Evolutionary conservation across 2,888 invertebrate species (phyloP).

Genomic region (Ichneumon xanthorius): DNA sequence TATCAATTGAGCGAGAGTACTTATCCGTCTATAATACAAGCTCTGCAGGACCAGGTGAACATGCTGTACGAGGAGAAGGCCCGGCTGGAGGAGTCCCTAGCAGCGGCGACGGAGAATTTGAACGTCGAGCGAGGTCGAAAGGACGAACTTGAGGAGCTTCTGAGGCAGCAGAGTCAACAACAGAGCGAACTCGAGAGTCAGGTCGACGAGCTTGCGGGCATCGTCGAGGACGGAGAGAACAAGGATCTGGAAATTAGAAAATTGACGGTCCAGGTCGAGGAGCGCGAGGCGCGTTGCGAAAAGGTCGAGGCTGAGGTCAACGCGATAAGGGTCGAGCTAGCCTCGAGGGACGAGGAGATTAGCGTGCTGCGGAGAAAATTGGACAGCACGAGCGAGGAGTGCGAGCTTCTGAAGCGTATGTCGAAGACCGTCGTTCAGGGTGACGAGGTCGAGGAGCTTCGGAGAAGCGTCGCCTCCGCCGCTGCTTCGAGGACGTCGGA

Average conservation of each 20-base stretch:
- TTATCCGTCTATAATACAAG: constrained; percentile 81
- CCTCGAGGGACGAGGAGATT: constrained; percentile 90
- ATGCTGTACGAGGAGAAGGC: constrained; percentile 70
- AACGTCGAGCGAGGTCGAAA: background rate
- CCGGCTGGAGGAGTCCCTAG: constrained; percentile 66
- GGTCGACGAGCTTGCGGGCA: constrained; percentile 2
- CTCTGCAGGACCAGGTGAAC: constrained; percentile 81
- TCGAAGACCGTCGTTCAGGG: constrained; percentile 74
- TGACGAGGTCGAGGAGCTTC: constrained; percentile 38
- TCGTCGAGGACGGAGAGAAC: constrained; percentile 79
- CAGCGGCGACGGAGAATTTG: constrained; percentile 27
- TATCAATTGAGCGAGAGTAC: constrained; percentile 87
- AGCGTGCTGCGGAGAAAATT: constrained; percentile 89
- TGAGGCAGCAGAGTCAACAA: background rate
- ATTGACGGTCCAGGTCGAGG: constrained; percentile 88
- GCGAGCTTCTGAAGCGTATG: constrained; percentile 84
- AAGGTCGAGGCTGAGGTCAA: constrained; percentile 86
- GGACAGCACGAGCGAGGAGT: constrained; percentile 87
- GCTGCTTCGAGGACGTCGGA: constrained; percentile 26
- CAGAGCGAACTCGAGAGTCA: constrained; percentile 10
- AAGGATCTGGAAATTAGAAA: constrained; percentile 92
- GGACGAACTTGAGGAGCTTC: background rate
- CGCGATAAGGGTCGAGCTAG: constrained; percentile 88
- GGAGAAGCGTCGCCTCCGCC: constrained; percentile 44
- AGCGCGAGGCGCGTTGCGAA: constrained; percentile 85